phyloP scores from a whole-genome alignment of 2,797 vertebrate species.

The Adelosebastes latens region DNA sequence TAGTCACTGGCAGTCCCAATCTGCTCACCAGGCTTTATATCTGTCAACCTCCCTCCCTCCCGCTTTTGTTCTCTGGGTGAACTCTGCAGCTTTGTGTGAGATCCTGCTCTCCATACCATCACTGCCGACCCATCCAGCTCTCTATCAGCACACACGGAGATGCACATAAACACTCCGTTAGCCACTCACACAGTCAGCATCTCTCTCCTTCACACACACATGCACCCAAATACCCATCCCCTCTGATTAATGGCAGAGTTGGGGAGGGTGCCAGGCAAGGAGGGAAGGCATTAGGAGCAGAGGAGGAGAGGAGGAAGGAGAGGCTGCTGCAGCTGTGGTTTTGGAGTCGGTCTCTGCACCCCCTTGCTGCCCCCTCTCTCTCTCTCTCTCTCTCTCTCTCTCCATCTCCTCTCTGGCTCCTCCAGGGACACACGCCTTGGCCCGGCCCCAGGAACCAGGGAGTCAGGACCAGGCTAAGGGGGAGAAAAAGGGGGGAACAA shows the following conservation, averaged over 20 bases:
- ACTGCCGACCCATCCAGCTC: constrained; percentile 73
- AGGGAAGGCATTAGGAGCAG: constrained; percentile 58
- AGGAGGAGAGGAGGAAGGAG: constrained; percentile 39
- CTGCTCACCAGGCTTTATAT: constrained; percentile 80
- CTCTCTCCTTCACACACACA: constrained; percentile 55
- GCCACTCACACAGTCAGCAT: constrained; percentile 60
- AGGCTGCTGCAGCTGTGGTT: constrained; percentile 85
- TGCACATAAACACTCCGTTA: constrained; percentile 59
- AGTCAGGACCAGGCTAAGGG: constrained; percentile 83
- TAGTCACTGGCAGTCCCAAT: constrained; percentile 76
- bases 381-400: constrained; percentile 4
- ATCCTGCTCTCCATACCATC: constrained; percentile 85
- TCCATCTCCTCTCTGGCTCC: constrained; percentile 82
- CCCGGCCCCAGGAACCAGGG: constrained; percentile 82
- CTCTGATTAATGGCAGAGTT: constrained; percentile 88
- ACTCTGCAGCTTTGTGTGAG: constrained; percentile 83
- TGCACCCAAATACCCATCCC: constrained; percentile 66
- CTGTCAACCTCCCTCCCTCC: constrained; percentile 73
- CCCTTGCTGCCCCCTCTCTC: constrained; percentile 82
- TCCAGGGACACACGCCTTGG: constrained; percentile 84
- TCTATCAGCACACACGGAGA: constrained; percentile 72
- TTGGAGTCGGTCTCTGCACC: constrained; percentile 83
- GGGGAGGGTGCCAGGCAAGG: constrained; percentile 86
- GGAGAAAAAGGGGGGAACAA: constrained; percentile 70
- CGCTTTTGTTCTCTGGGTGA: constrained; percentile 83